These are phyloP conservation scores for Pyxicephalus adspersus DNA, from an alignment of 2,113 vertebrate genomes.

Conservation along the genomic window DNA sequence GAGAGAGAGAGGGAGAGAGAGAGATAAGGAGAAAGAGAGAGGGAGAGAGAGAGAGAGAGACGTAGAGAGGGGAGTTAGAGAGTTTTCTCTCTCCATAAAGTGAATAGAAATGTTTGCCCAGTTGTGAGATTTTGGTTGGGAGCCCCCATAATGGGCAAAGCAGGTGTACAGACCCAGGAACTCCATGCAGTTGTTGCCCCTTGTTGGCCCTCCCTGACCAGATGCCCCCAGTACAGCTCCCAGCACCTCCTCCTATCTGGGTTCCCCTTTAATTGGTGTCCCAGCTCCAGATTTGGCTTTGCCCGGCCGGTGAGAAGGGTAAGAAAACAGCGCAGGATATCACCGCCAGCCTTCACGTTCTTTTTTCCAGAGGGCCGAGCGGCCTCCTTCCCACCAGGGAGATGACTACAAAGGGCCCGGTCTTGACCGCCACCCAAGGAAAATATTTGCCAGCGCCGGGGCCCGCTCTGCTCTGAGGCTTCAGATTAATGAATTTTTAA, in stretches of 20 bases:
- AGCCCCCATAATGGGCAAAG: no score
- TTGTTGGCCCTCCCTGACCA: no score
- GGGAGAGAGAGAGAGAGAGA: no score
- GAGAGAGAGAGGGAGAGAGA: no score
- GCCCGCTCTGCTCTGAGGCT: neutral
- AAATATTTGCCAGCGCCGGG: constrained; percentile 26
- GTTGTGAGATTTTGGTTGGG: no score
- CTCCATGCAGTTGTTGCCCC: no score
- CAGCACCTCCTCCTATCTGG: no score
- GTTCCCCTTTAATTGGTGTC: no score
- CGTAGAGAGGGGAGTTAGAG: no score
- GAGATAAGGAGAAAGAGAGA: no score
- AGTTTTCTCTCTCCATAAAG: neutral
- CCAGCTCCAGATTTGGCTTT: neutral
- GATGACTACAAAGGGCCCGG: constrained; percentile 1
- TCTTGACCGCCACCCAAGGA: constrained; percentile 39
- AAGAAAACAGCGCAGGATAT: constrained; percentile 11
- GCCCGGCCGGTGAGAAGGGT: neutral
- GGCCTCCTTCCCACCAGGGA: neutral
- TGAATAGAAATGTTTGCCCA: neutral
- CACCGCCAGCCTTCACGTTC: neutral
- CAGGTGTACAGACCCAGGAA: no score
- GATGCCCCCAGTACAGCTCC: no score
- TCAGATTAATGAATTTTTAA: constrained; percentile 40
- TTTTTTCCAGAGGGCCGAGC: constrained; percentile 17